phyloP scores from a whole-genome alignment of 1,140 invertebrate species.

The Drosophila serrata region DNA sequence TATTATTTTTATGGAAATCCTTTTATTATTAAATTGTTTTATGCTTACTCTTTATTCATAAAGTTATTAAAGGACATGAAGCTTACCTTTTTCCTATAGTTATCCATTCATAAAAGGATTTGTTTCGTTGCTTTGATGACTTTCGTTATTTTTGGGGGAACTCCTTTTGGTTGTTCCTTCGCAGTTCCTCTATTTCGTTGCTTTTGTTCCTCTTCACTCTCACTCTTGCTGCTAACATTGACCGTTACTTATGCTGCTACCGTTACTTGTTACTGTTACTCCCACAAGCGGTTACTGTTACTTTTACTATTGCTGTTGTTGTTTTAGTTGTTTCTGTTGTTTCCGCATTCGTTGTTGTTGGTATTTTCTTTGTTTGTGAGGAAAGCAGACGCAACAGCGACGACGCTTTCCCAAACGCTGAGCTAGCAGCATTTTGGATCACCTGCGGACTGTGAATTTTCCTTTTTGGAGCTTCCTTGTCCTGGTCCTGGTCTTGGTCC shows the following conservation, averaged over 20 bases:
- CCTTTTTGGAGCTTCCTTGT: constrained; percentile 3
- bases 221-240: constrained; percentile 6
- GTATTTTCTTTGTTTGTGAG: constrained; percentile 75
- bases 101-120: constrained; percentile 75
- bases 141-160: constrained; percentile 4
- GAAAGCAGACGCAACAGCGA: constrained; percentile 73
- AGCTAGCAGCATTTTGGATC: constrained; percentile 51
- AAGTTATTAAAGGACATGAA: not conserved
- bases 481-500: not conserved
- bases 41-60: not conserved
- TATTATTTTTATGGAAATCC: not conserved
- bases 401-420: constrained; percentile 57
- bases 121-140: constrained; percentile 42
- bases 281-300: constrained; percentile 10
- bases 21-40: not conserved
- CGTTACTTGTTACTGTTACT: constrained; percentile 14
- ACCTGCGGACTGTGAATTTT: constrained; percentile 10
- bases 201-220: constrained; percentile 14
- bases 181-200: constrained; percentile 23
- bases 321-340: constrained; percentile 23
- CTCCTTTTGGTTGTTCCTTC: constrained; percentile 3
- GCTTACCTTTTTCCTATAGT: constrained; percentile 84
- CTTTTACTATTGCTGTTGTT: constrained; percentile 18
- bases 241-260: not conserved
- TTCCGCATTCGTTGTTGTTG: constrained; percentile 48